Percentiles rank a stretch among this genome's conserved stretches.
phyloP scores from a whole-genome alignment of 2,888 invertebrate species.

The Mesochorus sp. region DNA sequence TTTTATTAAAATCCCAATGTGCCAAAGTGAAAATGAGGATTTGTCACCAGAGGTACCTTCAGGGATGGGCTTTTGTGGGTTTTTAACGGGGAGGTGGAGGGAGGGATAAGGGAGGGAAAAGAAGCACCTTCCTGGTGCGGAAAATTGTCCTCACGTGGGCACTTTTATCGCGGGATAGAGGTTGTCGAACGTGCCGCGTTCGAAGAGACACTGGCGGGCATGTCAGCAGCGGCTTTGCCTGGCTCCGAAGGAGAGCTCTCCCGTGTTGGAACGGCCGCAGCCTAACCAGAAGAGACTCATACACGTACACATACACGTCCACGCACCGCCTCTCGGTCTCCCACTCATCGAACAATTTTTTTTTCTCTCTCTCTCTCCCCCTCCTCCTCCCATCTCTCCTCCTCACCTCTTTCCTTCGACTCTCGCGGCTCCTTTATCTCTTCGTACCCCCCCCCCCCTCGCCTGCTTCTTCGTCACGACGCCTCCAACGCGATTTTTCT shows the following conservation, averaged over 20 bases:
- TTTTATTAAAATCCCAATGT: background rate
- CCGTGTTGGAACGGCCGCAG: conserved; percentile 61
- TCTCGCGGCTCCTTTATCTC: background rate
- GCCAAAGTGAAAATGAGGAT: background rate
- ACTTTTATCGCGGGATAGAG: conserved; percentile 16
- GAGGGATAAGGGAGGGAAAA: conserved; percentile 59
- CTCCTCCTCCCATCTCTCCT: background rate
- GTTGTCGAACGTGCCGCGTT: conserved; percentile 73
- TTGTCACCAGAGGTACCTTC: background rate
- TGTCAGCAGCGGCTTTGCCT: conserved; percentile 60
- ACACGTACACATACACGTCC: too few species aligned
- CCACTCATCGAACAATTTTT: conserved; percentile 56
- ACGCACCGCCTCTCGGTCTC: conserved; percentile 59
- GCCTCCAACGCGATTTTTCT: conserved; percentile 23
- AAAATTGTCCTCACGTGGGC: conserved; percentile 68
- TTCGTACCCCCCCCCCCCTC: background rate
- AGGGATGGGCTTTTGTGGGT: too few species aligned
- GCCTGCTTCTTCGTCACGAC: conserved; percentile 8
- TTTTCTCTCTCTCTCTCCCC: conserved; percentile 27
- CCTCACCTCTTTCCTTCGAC: too few species aligned
- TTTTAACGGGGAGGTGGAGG: conserved; percentile 5
- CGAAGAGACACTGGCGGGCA: conserved; percentile 69
- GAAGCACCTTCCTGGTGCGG: conserved; percentile 77
- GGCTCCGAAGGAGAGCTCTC: conserved; percentile 65
- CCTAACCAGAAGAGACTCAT: conserved; percentile 40